These are phyloP conservation scores for Myopa tessellatipennis DNA, from an alignment of 2,888 invertebrate genomes.

Conservation along the genomic window DNA sequence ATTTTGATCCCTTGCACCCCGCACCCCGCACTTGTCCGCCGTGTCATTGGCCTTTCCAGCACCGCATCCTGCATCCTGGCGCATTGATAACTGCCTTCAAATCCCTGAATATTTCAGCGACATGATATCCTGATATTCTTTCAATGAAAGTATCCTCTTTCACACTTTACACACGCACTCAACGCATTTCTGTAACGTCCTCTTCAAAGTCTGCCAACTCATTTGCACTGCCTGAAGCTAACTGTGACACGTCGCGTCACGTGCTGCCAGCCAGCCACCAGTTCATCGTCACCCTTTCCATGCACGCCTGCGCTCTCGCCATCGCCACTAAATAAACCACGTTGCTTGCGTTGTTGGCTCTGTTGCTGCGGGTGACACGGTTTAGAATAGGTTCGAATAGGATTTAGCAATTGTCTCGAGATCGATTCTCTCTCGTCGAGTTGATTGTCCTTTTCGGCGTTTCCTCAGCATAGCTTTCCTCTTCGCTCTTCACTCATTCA, in stretches of 20 bases:
- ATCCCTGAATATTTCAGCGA: not conserved
- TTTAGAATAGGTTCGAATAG: not conserved
- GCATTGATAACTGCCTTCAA: too few relatives aligned
- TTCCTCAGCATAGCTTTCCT: not conserved
- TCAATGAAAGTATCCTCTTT: not conserved
- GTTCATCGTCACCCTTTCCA: not conserved
- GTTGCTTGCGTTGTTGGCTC: not conserved
- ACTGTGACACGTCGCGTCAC: not conserved
- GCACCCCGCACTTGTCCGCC: not conserved
- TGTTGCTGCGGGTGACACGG: constrained; percentile 12
- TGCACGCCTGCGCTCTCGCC: constrained; percentile 16
- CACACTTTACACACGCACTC: not conserved
- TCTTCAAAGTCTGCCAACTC: not conserved
- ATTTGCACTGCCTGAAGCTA: not conserved
- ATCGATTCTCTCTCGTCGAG: not conserved
- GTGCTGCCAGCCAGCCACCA: not conserved
- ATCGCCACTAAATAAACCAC: not conserved
- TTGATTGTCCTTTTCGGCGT: not conserved
- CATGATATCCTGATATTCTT: not conserved
- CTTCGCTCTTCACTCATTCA: not conserved
- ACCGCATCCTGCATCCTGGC: not conserved
- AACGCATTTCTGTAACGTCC: not conserved
- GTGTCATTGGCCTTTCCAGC: not conserved
- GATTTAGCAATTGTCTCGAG: not conserved
- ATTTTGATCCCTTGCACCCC: not conserved